Evolutionary conservation across 2,888 invertebrate species (phyloP).

Genomic region (Subacronicta megacephala): DNA sequence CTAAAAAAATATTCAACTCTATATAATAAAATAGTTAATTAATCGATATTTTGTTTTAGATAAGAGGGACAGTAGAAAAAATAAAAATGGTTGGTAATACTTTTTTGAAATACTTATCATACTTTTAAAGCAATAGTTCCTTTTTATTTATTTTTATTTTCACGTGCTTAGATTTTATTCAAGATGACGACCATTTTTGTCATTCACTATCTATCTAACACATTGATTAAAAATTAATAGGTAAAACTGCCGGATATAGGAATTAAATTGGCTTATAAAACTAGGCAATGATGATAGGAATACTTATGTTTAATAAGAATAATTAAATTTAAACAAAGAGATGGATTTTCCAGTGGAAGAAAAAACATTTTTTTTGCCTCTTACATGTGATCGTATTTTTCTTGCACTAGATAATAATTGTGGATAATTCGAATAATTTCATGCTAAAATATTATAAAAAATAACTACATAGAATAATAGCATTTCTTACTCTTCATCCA

Average conservation of each 20-base stretch:
- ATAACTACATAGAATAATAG: too few species aligned
- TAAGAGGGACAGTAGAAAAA: slow-evolving; percentile 51
- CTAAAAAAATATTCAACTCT: slow-evolving; percentile 19
- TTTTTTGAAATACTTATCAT: slow-evolving; percentile 9
- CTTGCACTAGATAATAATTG: too few species aligned
- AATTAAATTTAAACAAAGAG: too few species aligned
- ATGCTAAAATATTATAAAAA: too few species aligned
- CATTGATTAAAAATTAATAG: neutral
- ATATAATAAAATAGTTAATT: slow-evolving; percentile 43
- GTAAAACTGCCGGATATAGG: neutral
- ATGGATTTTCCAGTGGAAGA: too few species aligned
- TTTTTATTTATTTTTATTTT: slow-evolving; percentile 17
- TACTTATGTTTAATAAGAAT: too few species aligned
- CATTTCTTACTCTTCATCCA: too few species aligned
- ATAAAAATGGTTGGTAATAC: slow-evolving; percentile 48
- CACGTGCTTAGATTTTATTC: slow-evolving; percentile 13
- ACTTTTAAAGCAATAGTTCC: slow-evolving; percentile 17
- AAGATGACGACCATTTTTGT: slow-evolving; percentile 1
- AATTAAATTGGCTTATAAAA: too few species aligned
- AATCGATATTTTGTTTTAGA: slow-evolving; percentile 52
- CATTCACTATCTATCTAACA: neutral
- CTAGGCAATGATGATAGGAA: too few species aligned
- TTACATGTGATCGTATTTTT: too few species aligned
- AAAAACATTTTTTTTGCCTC: too few species aligned
- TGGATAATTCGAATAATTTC: too few species aligned